These are phyloP conservation scores for Xenopus laevis DNA, from an alignment of 2,113 vertebrate genomes.

Conservation along the genomic window DNA sequence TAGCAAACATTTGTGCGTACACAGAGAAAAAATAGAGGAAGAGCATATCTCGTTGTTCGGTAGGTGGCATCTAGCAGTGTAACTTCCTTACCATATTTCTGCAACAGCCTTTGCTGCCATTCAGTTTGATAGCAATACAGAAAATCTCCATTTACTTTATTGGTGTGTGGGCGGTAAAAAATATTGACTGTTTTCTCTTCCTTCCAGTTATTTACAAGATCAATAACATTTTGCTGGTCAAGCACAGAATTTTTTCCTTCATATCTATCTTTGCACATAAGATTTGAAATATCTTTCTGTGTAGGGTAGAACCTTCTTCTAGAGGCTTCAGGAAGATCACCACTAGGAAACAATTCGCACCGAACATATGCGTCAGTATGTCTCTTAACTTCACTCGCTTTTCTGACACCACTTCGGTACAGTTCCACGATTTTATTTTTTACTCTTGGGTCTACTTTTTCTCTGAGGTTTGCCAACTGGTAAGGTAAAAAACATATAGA, in stretches of 20 bases:
- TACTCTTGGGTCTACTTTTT: neutral
- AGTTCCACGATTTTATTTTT: neutral
- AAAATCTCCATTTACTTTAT: neutral
- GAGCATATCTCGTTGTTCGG: conserved; percentile 5
- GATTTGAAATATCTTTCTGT: conserved; percentile 5
- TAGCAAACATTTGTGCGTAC: conserved; percentile 16
- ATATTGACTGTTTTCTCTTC: neutral
- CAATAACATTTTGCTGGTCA: neutral
- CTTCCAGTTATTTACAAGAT: neutral
- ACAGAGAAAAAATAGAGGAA: conserved; percentile 1
- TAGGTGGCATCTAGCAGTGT: conserved; percentile 13
- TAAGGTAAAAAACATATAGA: neutral
- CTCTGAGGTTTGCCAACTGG: conserved; percentile 4
- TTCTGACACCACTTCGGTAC: conserved; percentile 1
- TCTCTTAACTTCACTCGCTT: neutral
- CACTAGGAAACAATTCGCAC: neutral
- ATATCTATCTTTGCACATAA: neutral
- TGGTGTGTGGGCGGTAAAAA: neutral
- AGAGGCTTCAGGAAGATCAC: neutral
- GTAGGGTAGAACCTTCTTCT: neutral
- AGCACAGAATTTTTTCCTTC: neutral
- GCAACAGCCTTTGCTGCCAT: neutral
- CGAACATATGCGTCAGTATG: neutral
- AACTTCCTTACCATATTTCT: conserved; percentile 10
- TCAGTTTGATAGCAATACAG: neutral